Evolutionary conservation across 2,113 vertebrate species (phyloP).

Genomic region (Benitochromis conjunctus): DNA sequence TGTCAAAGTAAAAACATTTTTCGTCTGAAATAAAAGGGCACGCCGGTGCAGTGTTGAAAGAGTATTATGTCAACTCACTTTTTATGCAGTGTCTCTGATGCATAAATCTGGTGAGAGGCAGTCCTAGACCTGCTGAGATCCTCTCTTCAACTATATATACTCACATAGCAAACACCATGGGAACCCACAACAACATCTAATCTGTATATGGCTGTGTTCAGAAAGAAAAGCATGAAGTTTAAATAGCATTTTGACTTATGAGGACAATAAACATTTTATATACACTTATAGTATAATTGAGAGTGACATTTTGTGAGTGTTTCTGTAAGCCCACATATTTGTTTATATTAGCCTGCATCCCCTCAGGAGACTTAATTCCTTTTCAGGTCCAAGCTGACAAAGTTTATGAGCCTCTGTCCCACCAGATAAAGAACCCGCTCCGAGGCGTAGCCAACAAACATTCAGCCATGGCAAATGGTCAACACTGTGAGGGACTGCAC

Average conservation of each 20-base stretch:
- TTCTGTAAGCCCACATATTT: neutral
- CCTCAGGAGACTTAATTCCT: neutral
- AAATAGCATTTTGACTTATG: neutral
- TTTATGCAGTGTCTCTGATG: neutral
- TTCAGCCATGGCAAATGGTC: neutral
- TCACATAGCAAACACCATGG: conserved; percentile 1
- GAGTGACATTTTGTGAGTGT: neutral
- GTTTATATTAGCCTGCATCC: neutral
- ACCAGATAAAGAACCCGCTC: neutral
- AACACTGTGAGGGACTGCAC: neutral
- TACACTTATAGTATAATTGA: neutral
- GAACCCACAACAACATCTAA: neutral
- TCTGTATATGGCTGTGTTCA: neutral
- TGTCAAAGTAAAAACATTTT: fast-evolving
- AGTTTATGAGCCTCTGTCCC: neutral
- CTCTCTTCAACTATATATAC: neutral
- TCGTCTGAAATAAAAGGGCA: neutral
- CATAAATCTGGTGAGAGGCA: neutral
- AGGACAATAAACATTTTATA: neutral
- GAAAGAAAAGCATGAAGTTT: neutral
- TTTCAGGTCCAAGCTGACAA: neutral
- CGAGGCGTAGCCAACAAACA: neutral
- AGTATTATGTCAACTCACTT: neutral
- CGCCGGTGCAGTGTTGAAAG: neutral
- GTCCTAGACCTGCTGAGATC: neutral